Percentiles rank a stretch among this genome's conserved stretches.
Conservation (phyloP, 2,888 invertebrate genomes). For the Taenaris catops region DNA sequence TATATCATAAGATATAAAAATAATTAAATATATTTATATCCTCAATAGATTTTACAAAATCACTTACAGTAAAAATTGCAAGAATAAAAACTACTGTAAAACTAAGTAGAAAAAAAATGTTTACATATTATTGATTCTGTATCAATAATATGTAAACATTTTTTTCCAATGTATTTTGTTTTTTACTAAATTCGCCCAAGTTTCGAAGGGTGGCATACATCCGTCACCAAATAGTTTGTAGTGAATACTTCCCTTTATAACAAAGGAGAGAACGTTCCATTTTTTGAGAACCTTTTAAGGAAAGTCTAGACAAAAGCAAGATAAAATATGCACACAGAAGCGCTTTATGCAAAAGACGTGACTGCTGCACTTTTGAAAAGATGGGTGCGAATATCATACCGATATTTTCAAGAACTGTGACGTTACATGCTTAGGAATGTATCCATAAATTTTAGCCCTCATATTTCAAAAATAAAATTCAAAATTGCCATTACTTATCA, state of each 20-base stretch:
- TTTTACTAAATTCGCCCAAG: no score
- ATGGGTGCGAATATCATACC: constrained; percentile 12
- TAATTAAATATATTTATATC: no score
- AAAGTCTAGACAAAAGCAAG: constrained; percentile 24
- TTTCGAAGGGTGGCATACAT: no score
- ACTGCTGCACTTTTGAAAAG: constrained; percentile 18
- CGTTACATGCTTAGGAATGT: neutral
- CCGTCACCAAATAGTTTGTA: constrained; percentile 17
- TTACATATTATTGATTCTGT: no score
- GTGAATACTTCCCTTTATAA: constrained; percentile 15
- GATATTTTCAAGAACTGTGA: neutral
- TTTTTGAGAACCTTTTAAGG: constrained; percentile 23
- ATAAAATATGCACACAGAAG: constrained; percentile 22
- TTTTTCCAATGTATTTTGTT: no score
- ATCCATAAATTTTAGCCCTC: neutral
- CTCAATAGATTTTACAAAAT: no score
- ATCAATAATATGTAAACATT: no score
- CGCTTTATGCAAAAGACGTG: constrained; percentile 17
- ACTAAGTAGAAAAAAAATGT: no score
- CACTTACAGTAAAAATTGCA: no score
- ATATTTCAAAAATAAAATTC: neutral
- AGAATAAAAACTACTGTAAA: no score
- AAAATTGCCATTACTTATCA: neutral
- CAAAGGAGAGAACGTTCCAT: constrained; percentile 18
- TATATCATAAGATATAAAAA: no score